Evolutionary conservation across 1,140 invertebrate species (phyloP).

Genomic region (Ceratina japonica): DNA sequence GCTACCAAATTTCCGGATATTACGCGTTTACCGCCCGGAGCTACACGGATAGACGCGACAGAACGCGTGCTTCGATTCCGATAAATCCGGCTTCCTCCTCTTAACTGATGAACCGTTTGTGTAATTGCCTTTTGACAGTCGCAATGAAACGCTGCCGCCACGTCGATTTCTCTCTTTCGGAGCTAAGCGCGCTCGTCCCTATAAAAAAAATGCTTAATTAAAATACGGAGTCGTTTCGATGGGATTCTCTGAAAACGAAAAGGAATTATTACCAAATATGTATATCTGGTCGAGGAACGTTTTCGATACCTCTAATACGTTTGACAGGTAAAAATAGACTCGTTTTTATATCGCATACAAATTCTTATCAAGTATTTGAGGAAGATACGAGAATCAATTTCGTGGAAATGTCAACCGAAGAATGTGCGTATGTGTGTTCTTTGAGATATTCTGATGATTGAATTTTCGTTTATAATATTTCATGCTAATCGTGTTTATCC

Average conservation of each 20-base stretch:
- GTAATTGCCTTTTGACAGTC: neutral
- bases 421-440: too few species aligned
- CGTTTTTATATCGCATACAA: neutral
- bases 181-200: neutral
- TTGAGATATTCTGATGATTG: too few species aligned
- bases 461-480: too few species aligned
- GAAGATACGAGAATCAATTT: slow-evolving; percentile 1
- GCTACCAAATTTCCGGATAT: slow-evolving; percentile 23
- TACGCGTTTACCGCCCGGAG: neutral
- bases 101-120: neutral
- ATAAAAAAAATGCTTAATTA: neutral
- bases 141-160: too few species aligned
- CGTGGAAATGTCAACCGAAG: too few species aligned
- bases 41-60: too few species aligned
- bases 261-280: too few species aligned
- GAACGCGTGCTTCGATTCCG: neutral
- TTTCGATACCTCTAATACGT: neutral
- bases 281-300: too few species aligned
- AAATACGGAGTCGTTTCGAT: too few species aligned
- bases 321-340: neutral
- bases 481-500: too few species aligned
- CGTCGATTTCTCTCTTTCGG: neutral
- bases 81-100: neutral
- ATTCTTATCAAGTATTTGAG: neutral
- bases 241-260: too few species aligned